A percentile compares a stretch with the other conserved stretches of the same genome.
phyloP scores from a whole-genome alignment of 2,888 invertebrate species.

The Eupithecia tripunctaria region DNA sequence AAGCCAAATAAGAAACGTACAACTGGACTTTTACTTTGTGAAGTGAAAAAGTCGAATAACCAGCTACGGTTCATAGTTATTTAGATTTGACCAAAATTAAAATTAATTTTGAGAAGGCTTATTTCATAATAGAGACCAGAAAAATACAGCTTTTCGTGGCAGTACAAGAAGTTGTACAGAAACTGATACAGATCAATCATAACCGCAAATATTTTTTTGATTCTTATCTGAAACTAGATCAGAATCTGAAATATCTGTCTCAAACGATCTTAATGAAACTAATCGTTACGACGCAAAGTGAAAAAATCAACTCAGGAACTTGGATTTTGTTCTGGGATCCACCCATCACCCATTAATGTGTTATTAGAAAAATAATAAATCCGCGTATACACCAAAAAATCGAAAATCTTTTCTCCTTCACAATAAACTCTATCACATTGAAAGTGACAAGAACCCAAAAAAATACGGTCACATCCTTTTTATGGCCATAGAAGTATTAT shows the following conservation, averaged over 20 bases:
- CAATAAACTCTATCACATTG: neutral
- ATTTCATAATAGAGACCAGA: too few species aligned
- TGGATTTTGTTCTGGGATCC: neutral
- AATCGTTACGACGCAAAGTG: neutral
- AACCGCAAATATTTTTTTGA: neutral
- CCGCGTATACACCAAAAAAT: neutral
- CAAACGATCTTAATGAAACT: neutral
- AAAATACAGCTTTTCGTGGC: too few species aligned
- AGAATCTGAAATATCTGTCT: neutral
- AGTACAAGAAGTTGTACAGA: too few species aligned
- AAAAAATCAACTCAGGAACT: neutral
- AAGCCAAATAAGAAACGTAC: too few species aligned
- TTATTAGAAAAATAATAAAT: neutral
- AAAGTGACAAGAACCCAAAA: neutral
- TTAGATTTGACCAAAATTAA: neutral
- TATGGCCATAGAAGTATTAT: constrained; percentile 37
- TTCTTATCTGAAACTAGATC: neutral
- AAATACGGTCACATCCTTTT: constrained; percentile 38
- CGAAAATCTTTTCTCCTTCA: neutral
- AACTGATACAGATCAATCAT: neutral
- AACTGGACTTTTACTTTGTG: too few species aligned
- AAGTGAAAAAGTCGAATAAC: too few species aligned
- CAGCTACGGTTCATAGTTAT: neutral
- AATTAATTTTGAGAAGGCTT: neutral
- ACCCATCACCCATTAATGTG: too few species aligned